Base-by-base conservation (phyloP, 2,113 vertebrate genomes). In the Eonycteris spelaea region DNA sequence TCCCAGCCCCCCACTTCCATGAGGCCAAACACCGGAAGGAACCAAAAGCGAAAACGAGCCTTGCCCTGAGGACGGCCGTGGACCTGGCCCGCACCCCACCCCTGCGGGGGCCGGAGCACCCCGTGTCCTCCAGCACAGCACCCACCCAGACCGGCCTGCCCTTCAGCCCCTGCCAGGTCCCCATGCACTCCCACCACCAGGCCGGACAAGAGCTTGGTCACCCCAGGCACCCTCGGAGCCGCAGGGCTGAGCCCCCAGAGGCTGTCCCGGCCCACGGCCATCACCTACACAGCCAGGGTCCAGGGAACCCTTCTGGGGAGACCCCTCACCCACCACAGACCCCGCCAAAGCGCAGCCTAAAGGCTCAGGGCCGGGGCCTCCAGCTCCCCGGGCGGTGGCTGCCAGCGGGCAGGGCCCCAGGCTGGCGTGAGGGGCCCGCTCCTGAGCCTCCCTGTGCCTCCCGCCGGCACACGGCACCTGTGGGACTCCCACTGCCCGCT, bases 1-100 rank as follows among this genome's bases (percentile, higher is more conserved):
- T 33, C 74, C 10, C 7, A 63, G 83, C 13, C 35, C 21, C 53
- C 70, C 6, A 4, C 35, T 12, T 13, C 30, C 22, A 1, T 9
- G 18, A 6, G 1, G 35, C 24, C 3, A 1, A 33, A 33, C 1
- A 0, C 11, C 6, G 3, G n/a, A 43, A 65, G 40, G 74, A 83
- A 70, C n/a, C 94, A 68, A 86, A 92, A 93, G 53, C 57, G 93
- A 96, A 97, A 79, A 90, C 19, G 18, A 65, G 22, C 38, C 55
- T 33, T 4, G 13, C 3, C 35, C 53, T 1, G 16, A 3, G 24
- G 65, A 45, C 24, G 12, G 5, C 38, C 28, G 1, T 2, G 18
- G 45, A 5, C 30, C 73, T 1, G 19, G 77, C 6, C 48, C 57
- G 38, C 15, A 7, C 7, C n/a, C 7, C 21, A 5, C 24, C 30